phyloP scores from a whole-genome alignment of 2,797 vertebrate species.

The Hipposideros larvatus region DNA sequence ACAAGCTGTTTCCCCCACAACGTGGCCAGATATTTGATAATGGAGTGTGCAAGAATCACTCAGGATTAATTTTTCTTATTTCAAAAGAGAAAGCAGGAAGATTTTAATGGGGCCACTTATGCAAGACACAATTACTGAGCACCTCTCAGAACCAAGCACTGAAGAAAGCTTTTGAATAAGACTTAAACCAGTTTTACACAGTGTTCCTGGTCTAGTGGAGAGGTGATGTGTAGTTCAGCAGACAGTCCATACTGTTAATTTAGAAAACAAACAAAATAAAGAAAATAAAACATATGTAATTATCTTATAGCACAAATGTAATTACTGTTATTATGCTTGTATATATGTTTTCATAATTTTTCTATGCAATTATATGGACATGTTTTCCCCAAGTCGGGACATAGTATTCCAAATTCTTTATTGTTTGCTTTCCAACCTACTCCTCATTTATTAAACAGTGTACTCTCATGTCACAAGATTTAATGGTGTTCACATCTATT shows the following conservation, averaged over 20 bases:
- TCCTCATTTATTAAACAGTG: neutral
- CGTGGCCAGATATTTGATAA: neutral
- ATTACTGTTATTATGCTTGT: neutral
- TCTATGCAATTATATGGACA: neutral
- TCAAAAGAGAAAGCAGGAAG: neutral
- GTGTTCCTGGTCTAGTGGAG: neutral
- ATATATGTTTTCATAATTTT: neutral
- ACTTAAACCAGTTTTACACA: neutral
- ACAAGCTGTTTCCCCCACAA: neutral
- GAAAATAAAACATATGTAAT: neutral
- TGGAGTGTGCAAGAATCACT: neutral
- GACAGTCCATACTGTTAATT: neutral
- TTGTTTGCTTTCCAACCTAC: neutral
- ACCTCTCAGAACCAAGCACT: neutral
- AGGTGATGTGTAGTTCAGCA: neutral
- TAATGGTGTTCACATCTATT: neutral
- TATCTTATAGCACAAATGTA: neutral
- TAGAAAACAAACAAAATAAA: neutral
- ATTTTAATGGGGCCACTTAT: neutral
- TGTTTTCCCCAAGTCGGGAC: neutral
- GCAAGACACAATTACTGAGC: neutral
- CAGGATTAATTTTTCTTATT: conserved; percentile 16
- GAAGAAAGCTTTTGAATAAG: neutral
- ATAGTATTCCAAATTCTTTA: neutral
- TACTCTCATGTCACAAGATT: neutral